These are phyloP conservation scores for Zoroaster sp. DNA, from an alignment of 53 echinoderm and acorn worm genomes.

Conservation along the genomic window DNA sequence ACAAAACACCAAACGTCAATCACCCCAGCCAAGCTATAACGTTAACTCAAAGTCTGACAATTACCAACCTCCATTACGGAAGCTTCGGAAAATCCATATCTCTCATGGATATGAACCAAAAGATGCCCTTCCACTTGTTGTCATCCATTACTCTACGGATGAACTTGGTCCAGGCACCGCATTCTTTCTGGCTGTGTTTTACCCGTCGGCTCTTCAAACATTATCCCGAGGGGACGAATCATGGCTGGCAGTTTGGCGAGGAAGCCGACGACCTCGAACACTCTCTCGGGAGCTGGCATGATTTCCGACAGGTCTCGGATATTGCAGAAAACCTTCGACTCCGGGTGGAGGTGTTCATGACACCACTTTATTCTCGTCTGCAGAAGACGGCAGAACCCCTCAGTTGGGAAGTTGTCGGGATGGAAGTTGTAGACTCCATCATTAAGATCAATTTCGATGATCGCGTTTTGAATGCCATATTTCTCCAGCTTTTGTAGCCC, in stretches of 20 bases:
- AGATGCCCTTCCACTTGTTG: slow-evolving; percentile 42
- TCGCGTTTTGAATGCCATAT: slow-evolving; percentile 31
- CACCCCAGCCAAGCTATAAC: too few species aligned
- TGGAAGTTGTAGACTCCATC: slow-evolving; percentile 45
- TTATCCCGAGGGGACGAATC: slow-evolving; percentile 26
- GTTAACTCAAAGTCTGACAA: too few species aligned
- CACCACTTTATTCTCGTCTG: slow-evolving; percentile 8
- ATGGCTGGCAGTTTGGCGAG: slow-evolving; percentile 46
- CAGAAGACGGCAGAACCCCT: slow-evolving; percentile 11
- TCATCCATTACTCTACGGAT: slow-evolving; percentile 44
- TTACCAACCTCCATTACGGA: slow-evolving; percentile 40
- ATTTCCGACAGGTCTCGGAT: slow-evolving; percentile 56
- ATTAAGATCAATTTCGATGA: slow-evolving; percentile 58
- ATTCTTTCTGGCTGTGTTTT: slow-evolving; percentile 34
- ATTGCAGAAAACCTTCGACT: slow-evolving; percentile 34
- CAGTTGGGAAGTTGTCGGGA: slow-evolving; percentile 20
- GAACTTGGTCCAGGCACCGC: slow-evolving; percentile 19
- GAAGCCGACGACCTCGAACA: slow-evolving; percentile 32
- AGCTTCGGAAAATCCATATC: slow-evolving; percentile 50
- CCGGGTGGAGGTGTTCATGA: slow-evolving; percentile 31
- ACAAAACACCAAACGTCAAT: too few species aligned
- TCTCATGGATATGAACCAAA: slow-evolving; percentile 53
- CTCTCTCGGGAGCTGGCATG: slow-evolving; percentile 60
- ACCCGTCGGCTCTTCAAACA: slow-evolving; percentile 51
- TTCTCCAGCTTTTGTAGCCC: slow-evolving; percentile 32